Base-by-base conservation (phyloP, 2,888 invertebrate species). In the Synergus umbraculus region DNA sequence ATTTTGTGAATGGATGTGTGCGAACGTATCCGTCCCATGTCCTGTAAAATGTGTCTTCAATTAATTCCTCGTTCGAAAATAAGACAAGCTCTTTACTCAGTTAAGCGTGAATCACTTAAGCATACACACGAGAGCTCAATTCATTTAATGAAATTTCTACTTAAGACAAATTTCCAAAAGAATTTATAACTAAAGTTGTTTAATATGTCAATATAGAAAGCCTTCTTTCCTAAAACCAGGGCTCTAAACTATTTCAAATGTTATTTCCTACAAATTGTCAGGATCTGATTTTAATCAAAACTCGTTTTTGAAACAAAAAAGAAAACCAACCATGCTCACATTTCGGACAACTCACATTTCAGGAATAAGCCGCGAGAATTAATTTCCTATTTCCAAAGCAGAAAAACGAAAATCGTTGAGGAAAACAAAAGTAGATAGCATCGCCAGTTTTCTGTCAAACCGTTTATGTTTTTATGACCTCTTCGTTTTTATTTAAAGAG, bases 171-270 rank as follows among this genome's bases (percentile, higher is more conserved):
- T 49, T 54, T 54, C 7, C 49, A 15, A 49, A 49, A 49, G 5
- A 49, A 49, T 49, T 49, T 5, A 4, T 49, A 15, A 49, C 13
- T 49, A 15, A 49, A 49, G 13, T 18, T 46, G n/a, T 46, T 67
- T 22, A 46, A 46, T 49, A 67, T 67, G 67, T 22, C 46, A 67
- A 67, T 67, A 44, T 67, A 46, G 46, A 67, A 67, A 67, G 67
- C 41, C 7, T 7, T 66, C 43, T 67, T 67, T 67, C 67, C 13
- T 18, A 22, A 67, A 67, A 67, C 44, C 22, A 67, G 67, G 67
- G 18, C 44, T 67, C 12, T 44, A 67, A 67, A 46, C 46, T 12
- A 46, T 67, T 46, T 67, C 13, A 49, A 69, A 29, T 0, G 9
- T 29, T 46, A n/a, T 49, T 18, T 13, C 1, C 13, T 41, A 15